Base-by-base conservation (phyloP, 2,113 vertebrate species). In the Quiscalus mexicanus region DNA sequence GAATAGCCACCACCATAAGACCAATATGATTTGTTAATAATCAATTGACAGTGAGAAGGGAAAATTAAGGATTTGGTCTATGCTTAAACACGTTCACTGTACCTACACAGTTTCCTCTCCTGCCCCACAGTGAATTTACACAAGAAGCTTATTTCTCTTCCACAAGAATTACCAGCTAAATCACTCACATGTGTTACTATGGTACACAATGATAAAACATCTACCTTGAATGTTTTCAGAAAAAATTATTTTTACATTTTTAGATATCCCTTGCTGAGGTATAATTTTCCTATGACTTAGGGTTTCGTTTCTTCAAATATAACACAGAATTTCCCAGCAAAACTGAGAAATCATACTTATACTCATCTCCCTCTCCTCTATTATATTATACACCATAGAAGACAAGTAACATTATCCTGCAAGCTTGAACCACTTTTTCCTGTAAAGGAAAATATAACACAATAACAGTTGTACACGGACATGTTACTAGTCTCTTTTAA, bases 401-500 rank as follows among this genome's bases (percentile, higher is more conserved):
- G 16, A 67, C 25, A 41, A 15, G 3, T 20, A 89, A 87, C 20
- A 31, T 84, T 88, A 83, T 47, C 33, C 68, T 45, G 37, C 49
- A 95, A 75, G 53, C 53, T 41, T 49, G 8, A 71, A 93, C 93
- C 68, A 68, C 65, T 93, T 96, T 97, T 96, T 96, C 79, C 64
- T 89, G 5, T 28, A 59, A 93, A 95, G 73, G 64, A 97, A 96
- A 97, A 92, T 63, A 88, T 37, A 96, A 77, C 78, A 80, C 84
- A 97, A 81, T 95, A 95, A 87, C 84, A 95, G 86, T 70, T 86
- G n/a, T 95, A 96, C 84, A 86, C 15, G 62, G 94, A 90, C 92
- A 96, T 65, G 80, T 94, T 95, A 92, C 91, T 96, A 95, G 75
- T 95, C 93, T 96, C 87, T 97, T 97, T 97, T 97, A 98, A 98